A percentile compares a stretch with the other conserved stretches of the same genome.
Conservation (phyloP, 2,113 vertebrate species). For the Carassius auratus region DNA sequence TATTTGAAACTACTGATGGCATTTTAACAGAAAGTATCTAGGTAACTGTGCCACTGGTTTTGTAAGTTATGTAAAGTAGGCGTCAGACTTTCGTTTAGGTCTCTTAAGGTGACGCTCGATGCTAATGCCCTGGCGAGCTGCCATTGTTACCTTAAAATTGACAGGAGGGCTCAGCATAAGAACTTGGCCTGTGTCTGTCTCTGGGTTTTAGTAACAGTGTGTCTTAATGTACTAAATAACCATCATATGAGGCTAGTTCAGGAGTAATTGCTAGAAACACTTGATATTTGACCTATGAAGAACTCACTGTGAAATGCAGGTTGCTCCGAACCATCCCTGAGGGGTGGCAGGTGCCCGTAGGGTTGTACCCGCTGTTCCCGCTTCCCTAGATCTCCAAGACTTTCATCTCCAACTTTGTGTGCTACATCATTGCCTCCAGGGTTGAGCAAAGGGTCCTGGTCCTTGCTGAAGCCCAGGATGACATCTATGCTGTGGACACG, state of each 20-base stretch:
- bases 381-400: constrained; percentile 59
- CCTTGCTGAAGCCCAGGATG: constrained; percentile 81
- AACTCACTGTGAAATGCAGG: constrained; percentile 72
- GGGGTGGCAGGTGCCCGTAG: constrained; percentile 62
- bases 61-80: too few species aligned
- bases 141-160: background rate
- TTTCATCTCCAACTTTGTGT: constrained; percentile 64
- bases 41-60: too few species aligned
- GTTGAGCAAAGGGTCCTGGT: constrained; percentile 75
- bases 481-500: constrained; percentile 82
- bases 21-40: background rate
- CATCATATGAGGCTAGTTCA: background rate
- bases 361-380: constrained; percentile 54
- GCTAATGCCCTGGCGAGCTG: too few species aligned
- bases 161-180: background rate
- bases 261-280: background rate
- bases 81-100: too few species aligned
- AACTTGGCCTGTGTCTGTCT: background rate
- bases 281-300: background rate
- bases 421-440: constrained; percentile 51
- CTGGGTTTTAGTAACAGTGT: background rate
- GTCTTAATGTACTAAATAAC: background rate
- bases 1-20: background rate
- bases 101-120: too few species aligned
- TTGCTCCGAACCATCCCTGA: constrained; percentile 60